A percentile compares a stretch with the other conserved stretches of the same genome.
phyloP scores from a whole-genome alignment of 2,888 invertebrate species.

The Gortyna flavago region DNA sequence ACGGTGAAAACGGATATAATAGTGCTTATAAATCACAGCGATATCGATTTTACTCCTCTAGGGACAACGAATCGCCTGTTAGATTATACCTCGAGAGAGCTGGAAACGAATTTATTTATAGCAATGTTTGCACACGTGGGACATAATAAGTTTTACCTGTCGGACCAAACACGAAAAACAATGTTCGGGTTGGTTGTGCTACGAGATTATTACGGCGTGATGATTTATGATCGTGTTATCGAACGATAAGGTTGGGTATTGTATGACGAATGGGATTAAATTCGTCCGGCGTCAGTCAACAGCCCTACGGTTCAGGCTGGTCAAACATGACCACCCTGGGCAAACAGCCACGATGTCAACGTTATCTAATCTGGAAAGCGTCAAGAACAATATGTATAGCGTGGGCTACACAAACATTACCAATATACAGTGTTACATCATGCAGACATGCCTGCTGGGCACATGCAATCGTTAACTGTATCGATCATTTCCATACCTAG shows the following conservation, averaged over 20 bases:
- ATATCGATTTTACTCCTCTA: slow-evolving; percentile 45
- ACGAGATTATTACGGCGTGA: slow-evolving; percentile 55
- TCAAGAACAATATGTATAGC: slow-evolving; percentile 72
- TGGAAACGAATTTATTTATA: slow-evolving; percentile 53
- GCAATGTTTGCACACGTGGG: slow-evolving; percentile 64
- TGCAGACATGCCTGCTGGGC: slow-evolving; percentile 37
- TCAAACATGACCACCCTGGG: slow-evolving; percentile 82
- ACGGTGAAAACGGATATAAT: slow-evolving; percentile 60
- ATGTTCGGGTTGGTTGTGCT: slow-evolving; percentile 60
- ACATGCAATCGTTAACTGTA: slow-evolving; percentile 40
- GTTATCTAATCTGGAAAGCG: slow-evolving; percentile 85
- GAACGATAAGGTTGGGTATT: slow-evolving; percentile 73
- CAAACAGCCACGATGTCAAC: slow-evolving; percentile 82
- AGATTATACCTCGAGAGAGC: slow-evolving; percentile 47
- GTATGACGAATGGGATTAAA: slow-evolving; percentile 64
- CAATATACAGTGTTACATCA: slow-evolving; percentile 53
- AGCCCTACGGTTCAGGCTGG: slow-evolving; percentile 73
- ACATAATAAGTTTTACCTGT: slow-evolving; percentile 70
- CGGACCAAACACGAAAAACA: slow-evolving; percentile 64
- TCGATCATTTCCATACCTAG: slow-evolving; percentile 44
- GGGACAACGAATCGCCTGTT: slow-evolving; percentile 45
- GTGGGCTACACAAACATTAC: slow-evolving; percentile 53
- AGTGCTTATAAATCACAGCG: slow-evolving; percentile 45
- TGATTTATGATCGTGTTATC: slow-evolving; percentile 65
- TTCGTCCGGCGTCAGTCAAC: slow-evolving; percentile 77